Evolutionary conservation across 2,113 vertebrate genomes (phyloP).

Genomic region (Podarcis cretensis): DNA sequence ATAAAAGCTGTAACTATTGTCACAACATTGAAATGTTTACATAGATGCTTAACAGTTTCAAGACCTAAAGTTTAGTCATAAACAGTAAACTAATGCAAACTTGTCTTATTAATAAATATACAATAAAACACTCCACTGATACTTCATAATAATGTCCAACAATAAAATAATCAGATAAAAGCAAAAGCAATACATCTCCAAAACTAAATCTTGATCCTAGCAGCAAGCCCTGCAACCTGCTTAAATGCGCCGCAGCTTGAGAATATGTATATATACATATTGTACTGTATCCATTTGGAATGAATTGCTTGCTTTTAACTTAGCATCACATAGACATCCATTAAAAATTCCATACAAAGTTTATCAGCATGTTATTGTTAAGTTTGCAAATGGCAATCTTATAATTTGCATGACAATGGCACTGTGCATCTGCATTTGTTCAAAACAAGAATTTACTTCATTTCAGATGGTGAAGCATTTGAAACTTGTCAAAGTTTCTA

Average conservation of each 20-base stretch:
- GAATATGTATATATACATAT: conserved; percentile 9
- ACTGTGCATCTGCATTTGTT: conserved; percentile 22
- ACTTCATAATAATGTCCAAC: too few relatives aligned
- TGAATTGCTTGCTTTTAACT: background rate
- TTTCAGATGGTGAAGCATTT: conserved; percentile 35
- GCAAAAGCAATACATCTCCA: too few relatives aligned
- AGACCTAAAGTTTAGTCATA: too few relatives aligned
- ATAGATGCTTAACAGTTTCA: too few relatives aligned
- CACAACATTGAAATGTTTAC: too few relatives aligned
- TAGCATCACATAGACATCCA: background rate
- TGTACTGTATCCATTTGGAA: conserved; percentile 1
- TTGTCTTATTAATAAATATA: too few relatives aligned
- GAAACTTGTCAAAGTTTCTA: conserved; percentile 27
- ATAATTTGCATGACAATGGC: conserved; percentile 34
- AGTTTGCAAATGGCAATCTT: conserved; percentile 20
- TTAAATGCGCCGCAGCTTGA: background rate
- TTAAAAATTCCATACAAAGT: background rate
- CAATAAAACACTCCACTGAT: too few relatives aligned
- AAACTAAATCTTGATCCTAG: too few relatives aligned
- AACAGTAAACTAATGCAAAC: too few relatives aligned
- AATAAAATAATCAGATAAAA: too few relatives aligned
- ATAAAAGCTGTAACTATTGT: background rate
- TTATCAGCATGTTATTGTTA: conserved; percentile 24
- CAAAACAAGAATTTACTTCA: conserved; percentile 37
- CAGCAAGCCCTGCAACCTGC: too few relatives aligned